A percentile compares a stretch with the other conserved stretches of the same genome.
phyloP scores from a whole-genome alignment of 2,888 invertebrate genomes.

The Alloscopus bannaensis region DNA sequence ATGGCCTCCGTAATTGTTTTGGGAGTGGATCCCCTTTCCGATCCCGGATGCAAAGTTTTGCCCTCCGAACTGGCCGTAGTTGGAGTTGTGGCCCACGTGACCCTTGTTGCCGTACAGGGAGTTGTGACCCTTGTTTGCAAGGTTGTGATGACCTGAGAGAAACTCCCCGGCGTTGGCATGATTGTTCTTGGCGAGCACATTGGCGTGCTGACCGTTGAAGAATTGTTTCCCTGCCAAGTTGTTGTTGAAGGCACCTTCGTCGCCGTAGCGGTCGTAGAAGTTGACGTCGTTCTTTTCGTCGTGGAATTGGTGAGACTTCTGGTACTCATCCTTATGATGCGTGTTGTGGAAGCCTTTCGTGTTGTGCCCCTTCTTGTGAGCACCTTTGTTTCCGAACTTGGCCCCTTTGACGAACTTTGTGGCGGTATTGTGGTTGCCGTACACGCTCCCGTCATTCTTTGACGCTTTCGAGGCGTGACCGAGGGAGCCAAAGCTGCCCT shows the following conservation, averaged over 20 bases:
- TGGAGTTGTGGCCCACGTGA: constrained; percentile 62
- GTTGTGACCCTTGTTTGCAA: constrained; percentile 67
- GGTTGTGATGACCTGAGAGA: constrained; percentile 68
- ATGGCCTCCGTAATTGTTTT: constrained; percentile 68
- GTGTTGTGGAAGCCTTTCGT: constrained; percentile 71
- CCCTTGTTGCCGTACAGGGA: constrained; percentile 67
- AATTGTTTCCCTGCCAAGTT: constrained; percentile 69
- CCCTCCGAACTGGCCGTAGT: constrained; percentile 64
- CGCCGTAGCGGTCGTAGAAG: constrained; percentile 71
- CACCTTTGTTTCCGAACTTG: constrained; percentile 68
- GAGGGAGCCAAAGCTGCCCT: constrained; percentile 69
- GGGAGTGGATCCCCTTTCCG: constrained; percentile 68
- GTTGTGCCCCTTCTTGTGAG: constrained; percentile 71
- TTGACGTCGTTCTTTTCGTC: constrained; percentile 69
- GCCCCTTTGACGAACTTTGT: constrained; percentile 68
- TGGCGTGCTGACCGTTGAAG: constrained; percentile 70
- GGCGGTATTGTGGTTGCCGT: constrained; percentile 68
- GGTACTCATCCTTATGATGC: constrained; percentile 71
- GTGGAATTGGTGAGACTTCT: constrained; percentile 71
- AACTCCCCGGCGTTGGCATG: constrained; percentile 68
- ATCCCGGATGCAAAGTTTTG: constrained; percentile 66
- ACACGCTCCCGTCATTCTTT: constrained; percentile 67
- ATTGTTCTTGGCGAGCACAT: constrained; percentile 68
- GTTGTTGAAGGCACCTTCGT: constrained; percentile 72
- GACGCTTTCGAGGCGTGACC: constrained; percentile 66